Evolutionary conservation across 2,888 invertebrate genomes (phyloP).

Genomic region (Petrolisthes manimaculis): DNA sequence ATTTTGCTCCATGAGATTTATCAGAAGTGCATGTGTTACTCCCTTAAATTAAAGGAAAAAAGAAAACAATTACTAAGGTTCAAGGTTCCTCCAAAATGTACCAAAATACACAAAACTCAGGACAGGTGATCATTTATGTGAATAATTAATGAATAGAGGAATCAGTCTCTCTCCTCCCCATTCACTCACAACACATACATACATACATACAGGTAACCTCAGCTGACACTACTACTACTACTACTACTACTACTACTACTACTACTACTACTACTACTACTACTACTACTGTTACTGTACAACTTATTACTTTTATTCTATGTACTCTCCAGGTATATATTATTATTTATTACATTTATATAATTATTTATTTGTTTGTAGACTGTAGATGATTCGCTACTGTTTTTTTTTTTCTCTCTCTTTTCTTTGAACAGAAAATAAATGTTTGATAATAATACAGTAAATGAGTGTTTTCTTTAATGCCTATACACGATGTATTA

Average conservation of each 20-base stretch:
- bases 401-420: background rate
- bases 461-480: background rate
- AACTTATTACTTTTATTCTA: background rate
- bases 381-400: background rate
- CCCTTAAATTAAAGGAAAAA: too few relatives aligned
- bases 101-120: too few relatives aligned
- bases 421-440: background rate
- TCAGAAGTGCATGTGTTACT: too few relatives aligned
- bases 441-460: background rate
- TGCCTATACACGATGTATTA: background rate
- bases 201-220: too few relatives aligned
- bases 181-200: too few relatives aligned
- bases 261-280: background rate
- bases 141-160: too few relatives aligned
- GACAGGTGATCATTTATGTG: too few relatives aligned
- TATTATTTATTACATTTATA: constrained; percentile 40
- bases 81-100: too few relatives aligned
- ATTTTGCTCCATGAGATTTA: too few relatives aligned
- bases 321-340: constrained; percentile 20
- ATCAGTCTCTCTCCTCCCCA: too few relatives aligned
- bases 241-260: background rate
- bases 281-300: background rate
- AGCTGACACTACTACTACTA: background rate
- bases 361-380: constrained; percentile 35
- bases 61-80: too few relatives aligned